phyloP scores from a whole-genome alignment of 2,797 vertebrate species.

The Lepus oiostolus region DNA sequence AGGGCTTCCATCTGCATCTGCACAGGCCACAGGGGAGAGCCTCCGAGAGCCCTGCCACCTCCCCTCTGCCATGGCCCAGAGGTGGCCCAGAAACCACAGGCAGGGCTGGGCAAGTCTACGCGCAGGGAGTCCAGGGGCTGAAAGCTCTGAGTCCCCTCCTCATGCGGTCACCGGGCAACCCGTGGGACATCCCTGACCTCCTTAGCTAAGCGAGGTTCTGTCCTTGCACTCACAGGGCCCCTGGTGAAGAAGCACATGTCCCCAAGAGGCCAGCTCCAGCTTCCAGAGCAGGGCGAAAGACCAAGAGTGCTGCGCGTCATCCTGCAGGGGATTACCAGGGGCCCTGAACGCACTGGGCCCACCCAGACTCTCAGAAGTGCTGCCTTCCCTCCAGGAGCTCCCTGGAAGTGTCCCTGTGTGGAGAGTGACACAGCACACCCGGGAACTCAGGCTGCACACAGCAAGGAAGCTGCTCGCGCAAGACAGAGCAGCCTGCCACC shows the following conservation, averaged over 20 bases:
- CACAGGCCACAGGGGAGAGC: not conserved
- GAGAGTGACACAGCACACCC: not conserved
- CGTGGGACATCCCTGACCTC: not conserved
- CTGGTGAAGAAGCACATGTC: not conserved
- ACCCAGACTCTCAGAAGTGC: no score
- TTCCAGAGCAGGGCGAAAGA: not conserved
- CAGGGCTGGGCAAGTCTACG: not conserved
- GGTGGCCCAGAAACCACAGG: not conserved
- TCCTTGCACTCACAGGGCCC: not conserved
- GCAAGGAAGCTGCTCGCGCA: not conserved
- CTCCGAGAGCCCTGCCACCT: not conserved
- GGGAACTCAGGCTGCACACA: not conserved
- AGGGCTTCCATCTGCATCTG: not conserved
- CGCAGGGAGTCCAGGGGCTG: not conserved
- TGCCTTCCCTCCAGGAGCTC: not conserved
- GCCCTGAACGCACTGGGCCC: not conserved
- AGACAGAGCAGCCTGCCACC: not conserved
- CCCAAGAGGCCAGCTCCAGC: not conserved
- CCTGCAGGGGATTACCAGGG: not conserved
- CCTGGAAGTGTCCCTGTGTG: not conserved
- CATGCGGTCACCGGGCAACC: not conserved
- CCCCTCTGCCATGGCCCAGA: not conserved
- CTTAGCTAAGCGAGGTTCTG: not conserved
- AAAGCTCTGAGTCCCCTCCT: not conserved
- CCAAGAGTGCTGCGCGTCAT: no score